Evolutionary conservation across 2,888 invertebrate genomes (phyloP).

Genomic region (Chironomus tentans): DNA sequence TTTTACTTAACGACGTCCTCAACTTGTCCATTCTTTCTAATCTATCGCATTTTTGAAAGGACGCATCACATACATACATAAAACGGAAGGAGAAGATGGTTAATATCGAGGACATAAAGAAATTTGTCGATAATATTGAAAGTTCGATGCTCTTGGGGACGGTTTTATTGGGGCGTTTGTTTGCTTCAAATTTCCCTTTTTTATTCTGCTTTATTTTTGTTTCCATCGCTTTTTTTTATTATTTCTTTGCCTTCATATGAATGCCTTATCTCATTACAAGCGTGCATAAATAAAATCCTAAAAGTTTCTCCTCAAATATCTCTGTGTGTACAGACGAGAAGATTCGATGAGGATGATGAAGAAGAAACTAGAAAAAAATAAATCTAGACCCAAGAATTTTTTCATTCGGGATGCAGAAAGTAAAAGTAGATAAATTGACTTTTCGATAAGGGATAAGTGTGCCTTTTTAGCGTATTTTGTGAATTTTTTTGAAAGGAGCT

Average conservation of each 20-base stretch:
- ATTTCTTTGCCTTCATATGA: not conserved
- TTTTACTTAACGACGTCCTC: no score
- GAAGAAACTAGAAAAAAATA: not conserved
- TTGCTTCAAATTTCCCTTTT: not conserved
- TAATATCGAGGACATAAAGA: not conserved
- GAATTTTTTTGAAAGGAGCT: not conserved
- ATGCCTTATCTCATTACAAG: constrained; percentile 9
- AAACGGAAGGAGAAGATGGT: no score
- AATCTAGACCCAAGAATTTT: not conserved
- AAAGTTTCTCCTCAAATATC: not conserved
- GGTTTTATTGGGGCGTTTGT: not conserved
- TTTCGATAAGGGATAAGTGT: constrained; percentile 15
- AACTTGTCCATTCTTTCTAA: no score
- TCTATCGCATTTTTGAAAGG: no score
- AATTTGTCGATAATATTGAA: not conserved
- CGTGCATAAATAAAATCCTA: not conserved
- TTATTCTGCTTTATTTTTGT: no score
- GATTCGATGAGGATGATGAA: not conserved
- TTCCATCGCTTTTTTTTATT: no score
- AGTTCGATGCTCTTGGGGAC: not conserved
- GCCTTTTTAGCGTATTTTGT: not conserved
- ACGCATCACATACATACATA: no score
- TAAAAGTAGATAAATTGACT: constrained; percentile 20
- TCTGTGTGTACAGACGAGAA: not conserved
- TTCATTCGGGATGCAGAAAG: not conserved